Conservation (phyloP, 2,113 vertebrate species). For the Mastomys natalensis region DNA sequence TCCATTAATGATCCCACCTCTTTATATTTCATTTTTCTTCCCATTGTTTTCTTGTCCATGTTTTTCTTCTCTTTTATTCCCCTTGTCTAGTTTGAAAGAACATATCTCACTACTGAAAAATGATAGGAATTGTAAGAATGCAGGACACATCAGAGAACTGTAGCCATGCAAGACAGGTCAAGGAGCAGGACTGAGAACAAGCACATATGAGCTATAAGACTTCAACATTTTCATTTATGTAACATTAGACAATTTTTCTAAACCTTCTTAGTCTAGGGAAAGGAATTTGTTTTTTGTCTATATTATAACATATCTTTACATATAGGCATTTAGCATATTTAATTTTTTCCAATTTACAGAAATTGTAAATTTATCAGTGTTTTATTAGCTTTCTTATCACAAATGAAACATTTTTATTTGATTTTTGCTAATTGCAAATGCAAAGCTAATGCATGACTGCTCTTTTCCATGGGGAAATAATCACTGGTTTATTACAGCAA, state of each 20-base stretch:
- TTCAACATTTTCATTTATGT: background rate
- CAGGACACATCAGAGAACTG: background rate
- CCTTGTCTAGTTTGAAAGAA: background rate
- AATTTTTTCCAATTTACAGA: background rate
- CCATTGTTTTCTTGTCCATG: background rate
- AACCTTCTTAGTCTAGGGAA: background rate
- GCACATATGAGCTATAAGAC: background rate
- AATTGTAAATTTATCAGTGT: background rate
- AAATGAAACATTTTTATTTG: background rate
- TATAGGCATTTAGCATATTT: background rate
- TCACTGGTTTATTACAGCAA: background rate
- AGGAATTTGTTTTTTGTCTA: background rate
- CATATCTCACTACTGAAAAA: background rate
- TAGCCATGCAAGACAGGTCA: background rate
- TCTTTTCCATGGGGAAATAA: background rate
- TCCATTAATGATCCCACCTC: background rate
- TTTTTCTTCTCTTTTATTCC: background rate
- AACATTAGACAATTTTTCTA: background rate
- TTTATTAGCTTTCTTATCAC: background rate
- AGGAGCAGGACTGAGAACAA: background rate
- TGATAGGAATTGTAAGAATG: background rate
- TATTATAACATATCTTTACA: background rate
- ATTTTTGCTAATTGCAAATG: conserved; percentile 1
- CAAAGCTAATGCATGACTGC: background rate
- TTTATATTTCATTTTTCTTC: background rate